Evolutionary conservation across 2,797 vertebrate genomes (phyloP).

Genomic region (Sebastes wilsoni): DNA sequence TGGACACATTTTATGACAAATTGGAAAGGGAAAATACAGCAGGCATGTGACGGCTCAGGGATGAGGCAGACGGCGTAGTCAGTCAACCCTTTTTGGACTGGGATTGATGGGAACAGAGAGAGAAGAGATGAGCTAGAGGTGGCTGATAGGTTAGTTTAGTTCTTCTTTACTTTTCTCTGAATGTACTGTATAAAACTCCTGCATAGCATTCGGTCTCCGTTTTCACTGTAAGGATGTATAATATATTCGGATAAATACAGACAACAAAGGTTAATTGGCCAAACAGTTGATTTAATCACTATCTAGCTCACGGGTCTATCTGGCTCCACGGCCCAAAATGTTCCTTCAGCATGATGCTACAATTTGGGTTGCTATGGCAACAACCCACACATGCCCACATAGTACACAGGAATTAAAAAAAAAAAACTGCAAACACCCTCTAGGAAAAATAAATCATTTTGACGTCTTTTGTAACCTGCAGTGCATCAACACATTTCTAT

Average conservation of each 20-base stretch:
- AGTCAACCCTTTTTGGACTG: constrained; percentile 43
- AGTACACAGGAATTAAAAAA: constrained; percentile 67
- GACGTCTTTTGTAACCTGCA: constrained; percentile 56
- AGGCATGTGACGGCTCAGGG: constrained; percentile 49
- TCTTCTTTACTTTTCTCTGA: background rate
- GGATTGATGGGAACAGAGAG: constrained; percentile 47
- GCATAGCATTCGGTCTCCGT: background rate
- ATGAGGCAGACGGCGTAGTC: constrained; percentile 45
- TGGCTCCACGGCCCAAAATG: constrained; percentile 63
- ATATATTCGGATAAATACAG: constrained; percentile 21
- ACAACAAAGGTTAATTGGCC: constrained; percentile 52
- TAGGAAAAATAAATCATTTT: constrained; percentile 35
- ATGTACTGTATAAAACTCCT: background rate
- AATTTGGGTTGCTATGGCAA: constrained; percentile 81
- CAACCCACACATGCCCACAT: constrained; percentile 80
- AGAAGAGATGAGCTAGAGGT: background rate
- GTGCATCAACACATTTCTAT: constrained; percentile 31
- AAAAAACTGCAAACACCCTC: constrained; percentile 11
- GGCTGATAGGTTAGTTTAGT: background rate
- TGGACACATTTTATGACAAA: constrained; percentile 67
- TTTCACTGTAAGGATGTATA: background rate
- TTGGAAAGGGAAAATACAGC: constrained; percentile 59
- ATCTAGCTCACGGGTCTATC: constrained; percentile 45
- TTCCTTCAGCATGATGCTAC: constrained; percentile 77
- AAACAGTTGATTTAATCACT: constrained; percentile 61